Evolutionary conservation across 1,140 invertebrate genomes (phyloP).

Genomic region (Drosophila pachea): DNA sequence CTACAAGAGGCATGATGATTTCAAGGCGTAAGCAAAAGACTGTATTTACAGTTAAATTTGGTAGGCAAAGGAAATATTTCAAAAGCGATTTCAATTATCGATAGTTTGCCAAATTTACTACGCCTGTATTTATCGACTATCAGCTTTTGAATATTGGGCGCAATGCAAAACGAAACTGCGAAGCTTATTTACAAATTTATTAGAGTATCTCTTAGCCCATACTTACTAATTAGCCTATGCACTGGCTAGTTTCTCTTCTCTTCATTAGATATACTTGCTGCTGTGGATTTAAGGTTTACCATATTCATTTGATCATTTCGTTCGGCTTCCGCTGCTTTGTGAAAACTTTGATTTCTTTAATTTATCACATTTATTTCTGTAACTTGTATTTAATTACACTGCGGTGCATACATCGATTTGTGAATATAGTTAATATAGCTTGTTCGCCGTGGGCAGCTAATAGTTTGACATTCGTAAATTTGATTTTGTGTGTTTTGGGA

Average conservation of each 20-base stretch:
- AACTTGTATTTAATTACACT: constrained; percentile 61
- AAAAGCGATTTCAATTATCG: no score
- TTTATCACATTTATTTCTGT: constrained; percentile 71
- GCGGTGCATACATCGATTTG: constrained; percentile 48
- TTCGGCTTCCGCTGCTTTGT: constrained; percentile 55
- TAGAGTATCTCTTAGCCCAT: not conserved
- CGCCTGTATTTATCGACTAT: no score
- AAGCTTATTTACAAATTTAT: no score
- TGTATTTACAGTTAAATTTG: no score
- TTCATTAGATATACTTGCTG: not conserved
- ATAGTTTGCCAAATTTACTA: no score
- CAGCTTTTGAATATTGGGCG: no score
- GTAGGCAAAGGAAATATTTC: no score
- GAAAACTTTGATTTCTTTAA: constrained; percentile 31
- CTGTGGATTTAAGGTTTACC: constrained; percentile 2
- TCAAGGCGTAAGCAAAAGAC: not conserved
- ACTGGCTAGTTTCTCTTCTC: not conserved
- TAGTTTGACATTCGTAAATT: constrained; percentile 34
- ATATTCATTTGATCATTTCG: constrained; percentile 31
- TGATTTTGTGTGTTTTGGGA: constrained; percentile 27
- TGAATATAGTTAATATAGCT: constrained; percentile 11
- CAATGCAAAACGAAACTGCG: no score
- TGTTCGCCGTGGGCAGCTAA: constrained; percentile 21
- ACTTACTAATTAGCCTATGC: not conserved
- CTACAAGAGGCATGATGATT: not conserved